These are phyloP conservation scores for Calcarius lapponicus DNA, from an alignment of 2,797 vertebrate genomes.

Conservation along the genomic window DNA sequence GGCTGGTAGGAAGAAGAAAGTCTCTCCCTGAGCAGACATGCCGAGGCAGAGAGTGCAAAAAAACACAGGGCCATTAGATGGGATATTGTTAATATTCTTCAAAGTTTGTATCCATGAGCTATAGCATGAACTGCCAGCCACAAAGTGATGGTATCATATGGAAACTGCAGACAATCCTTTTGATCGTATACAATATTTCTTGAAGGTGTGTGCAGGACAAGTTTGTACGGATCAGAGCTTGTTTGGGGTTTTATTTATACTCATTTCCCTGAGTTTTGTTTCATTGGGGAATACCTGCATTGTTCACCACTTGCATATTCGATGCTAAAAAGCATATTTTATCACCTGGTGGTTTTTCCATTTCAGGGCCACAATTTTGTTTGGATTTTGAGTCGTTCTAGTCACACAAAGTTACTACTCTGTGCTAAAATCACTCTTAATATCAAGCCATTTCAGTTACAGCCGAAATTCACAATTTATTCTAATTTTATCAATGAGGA, in stretches of 20 bases:
- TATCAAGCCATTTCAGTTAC: neutral
- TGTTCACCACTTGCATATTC: neutral
- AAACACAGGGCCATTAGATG: neutral
- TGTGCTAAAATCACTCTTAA: neutral
- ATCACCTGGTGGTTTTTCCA: neutral
- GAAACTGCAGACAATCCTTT: slow-evolving; percentile 31
- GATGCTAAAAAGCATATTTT: neutral
- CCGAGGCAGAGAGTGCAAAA: neutral
- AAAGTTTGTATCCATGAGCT: slow-evolving; percentile 45
- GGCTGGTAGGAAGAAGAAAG: neutral
- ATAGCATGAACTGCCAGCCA: slow-evolving; percentile 2
- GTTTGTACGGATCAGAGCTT: slow-evolving; percentile 45
- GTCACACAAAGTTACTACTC: neutral
- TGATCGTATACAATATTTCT: neutral
- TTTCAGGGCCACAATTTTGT: neutral
- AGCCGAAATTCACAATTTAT: neutral
- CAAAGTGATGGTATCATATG: slow-evolving; percentile 35
- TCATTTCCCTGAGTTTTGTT: slow-evolving; percentile 27
- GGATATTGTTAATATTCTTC: slow-evolving; percentile 54
- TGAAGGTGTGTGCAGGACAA: slow-evolving; percentile 28
- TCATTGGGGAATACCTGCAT: slow-evolving; percentile 23
- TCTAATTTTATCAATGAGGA: neutral
- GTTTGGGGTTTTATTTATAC: slow-evolving; percentile 37
- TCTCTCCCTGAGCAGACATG: neutral
- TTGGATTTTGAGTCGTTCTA: neutral